Evolutionary conservation across 1,140 invertebrate genomes (phyloP), one percentile per base, ranked within the genome.

Genomic region (Dinoponera quadriceps): DNA sequence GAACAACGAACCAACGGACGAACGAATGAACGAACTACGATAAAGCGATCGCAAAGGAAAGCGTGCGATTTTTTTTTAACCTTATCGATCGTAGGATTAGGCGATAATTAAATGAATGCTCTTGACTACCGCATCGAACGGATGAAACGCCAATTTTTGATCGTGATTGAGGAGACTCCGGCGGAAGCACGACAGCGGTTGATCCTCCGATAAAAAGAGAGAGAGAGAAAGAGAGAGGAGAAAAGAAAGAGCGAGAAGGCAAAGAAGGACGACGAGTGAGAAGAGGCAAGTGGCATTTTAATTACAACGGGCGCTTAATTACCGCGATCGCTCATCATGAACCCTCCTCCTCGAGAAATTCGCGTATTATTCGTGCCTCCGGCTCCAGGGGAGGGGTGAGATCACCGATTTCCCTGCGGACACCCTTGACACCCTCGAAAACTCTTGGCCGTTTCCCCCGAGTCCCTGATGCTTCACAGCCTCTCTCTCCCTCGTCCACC

Each of bases 261-360:
- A 84, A 82, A 62, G 18, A 62, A 22, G 18, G 29, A 27, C 63
- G 22, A 74, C 33, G 33, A 71, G 65, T 48, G 65, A 66, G 57
- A 74, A 66, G 57, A 74, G 71, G 54, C 55, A 69, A 74, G 77
- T 84, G 88, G 69, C 83, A 48, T 89, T 90, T 90, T 90, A 90
- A 90, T 90, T 90, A 89, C 78, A 86, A 86, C 83, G 82, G 86
- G 68, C 86, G 86, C 72, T 90, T 89, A 90, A 90, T 90, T 90
- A 89, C 86, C 75, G 69, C 84, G 86, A 89, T 90, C 88, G 81
- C 65, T 72, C 69, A 72, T 83, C 54, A 63, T 72, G 54, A 55
- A 66, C 62, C 62, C 72, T 65, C 60, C 57, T 44, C 13, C 59
- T 49, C 80, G 69, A 82, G 57, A 74, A 77, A 59, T 77, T 82